Conservation (phyloP, 2,113 vertebrate genomes). For the Ellobius talpinus region DNA sequence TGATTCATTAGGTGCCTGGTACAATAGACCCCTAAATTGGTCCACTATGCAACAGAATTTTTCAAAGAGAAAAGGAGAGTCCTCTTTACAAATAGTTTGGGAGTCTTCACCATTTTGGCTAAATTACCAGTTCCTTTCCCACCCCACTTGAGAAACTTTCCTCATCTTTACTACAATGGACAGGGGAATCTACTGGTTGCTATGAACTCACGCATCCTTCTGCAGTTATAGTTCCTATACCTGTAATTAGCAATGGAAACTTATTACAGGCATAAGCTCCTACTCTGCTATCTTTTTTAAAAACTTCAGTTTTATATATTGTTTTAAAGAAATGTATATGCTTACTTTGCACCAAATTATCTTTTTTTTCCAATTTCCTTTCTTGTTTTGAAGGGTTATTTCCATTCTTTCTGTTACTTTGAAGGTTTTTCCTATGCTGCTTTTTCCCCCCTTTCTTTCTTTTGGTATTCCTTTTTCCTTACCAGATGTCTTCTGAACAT, state of each 20-base stretch:
- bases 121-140: background rate
- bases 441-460: background rate
- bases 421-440: background rate
- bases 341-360: background rate
- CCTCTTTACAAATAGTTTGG: background rate
- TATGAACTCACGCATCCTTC: background rate
- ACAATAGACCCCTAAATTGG: background rate
- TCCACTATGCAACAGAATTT: background rate
- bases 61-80: background rate
- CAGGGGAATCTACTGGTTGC: background rate
- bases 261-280: background rate
- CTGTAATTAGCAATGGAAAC: no score
- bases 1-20: background rate
- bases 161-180: background rate
- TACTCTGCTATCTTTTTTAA: background rate
- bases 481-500: background rate
- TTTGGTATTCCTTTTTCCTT: background rate
- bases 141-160: background rate
- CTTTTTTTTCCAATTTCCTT: background rate
- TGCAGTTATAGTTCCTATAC: background rate
- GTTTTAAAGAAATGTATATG: background rate
- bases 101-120: background rate
- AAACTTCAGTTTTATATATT: background rate
- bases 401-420: constrained; percentile 42
- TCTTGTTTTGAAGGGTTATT: constrained; percentile 12